Evolutionary conservation across 2,888 invertebrate genomes (phyloP), one percentile per base, ranked within the genome.

Genomic region (Folsomia candida): DNA sequence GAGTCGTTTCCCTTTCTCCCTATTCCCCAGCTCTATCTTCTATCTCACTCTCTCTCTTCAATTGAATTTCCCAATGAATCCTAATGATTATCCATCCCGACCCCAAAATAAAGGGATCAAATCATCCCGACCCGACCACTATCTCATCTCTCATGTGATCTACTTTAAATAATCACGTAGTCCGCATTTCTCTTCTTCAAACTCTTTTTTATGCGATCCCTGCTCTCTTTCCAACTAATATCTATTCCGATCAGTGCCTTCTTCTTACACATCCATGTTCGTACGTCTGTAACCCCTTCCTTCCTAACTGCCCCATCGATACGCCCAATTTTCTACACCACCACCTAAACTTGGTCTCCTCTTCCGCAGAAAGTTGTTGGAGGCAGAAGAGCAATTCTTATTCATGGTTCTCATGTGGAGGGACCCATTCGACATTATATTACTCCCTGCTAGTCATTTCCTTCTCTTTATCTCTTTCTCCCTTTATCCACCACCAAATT

Each of bases 51-150:
- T 70, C 71, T 65, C 59, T 70, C 72, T 9, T 54, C 78, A 79
- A 79, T 79, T 79, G 76, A 79, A 79, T 79, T 79, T 79, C 76
- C 76, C 78, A 79, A 79, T 79, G 79, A 79, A 79, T 79, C 77
- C 78, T 79, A 79, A 79, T 79, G 76, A 79, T 77, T 75, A 75
- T 74, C n/a, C n/a, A n/a, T n/a, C 14, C 37, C 77, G 77, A 77
- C 79, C 79, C 78, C 77, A 78, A 79, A 78, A 77, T 78, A 75
- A 76, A 76, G 72, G 79, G 79, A 79, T 79, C 78, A 79, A 78
- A 79, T 79, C 78, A 79, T 77, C 77, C 76, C 76, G 76, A 77
- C 76, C 76, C 78, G 72, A 73, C 75, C 75, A 70, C 74, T 72
- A 74, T 61, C 61, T 68, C 67, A 70, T 72, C 69, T 72, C 59